A percentile compares a stretch with the other conserved stretches of the same genome.
These are phyloP conservation scores for Capitella teleta DNA, from an alignment of 1,140 invertebrate genomes.

Conservation along the genomic window DNA sequence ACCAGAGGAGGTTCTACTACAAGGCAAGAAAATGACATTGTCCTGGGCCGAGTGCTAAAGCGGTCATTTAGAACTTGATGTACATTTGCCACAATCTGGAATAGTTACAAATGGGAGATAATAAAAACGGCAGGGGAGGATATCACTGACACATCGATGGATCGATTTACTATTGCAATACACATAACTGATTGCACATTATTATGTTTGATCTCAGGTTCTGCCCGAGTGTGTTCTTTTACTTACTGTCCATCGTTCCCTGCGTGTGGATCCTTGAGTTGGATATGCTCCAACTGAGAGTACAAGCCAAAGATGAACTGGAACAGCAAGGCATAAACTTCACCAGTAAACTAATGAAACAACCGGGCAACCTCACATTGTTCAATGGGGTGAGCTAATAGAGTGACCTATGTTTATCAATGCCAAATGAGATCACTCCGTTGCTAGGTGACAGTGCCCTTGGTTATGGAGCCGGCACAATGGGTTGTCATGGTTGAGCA, in stretches of 20 bases:
- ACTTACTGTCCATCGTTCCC: slow-evolving; percentile 11
- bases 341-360: neutral
- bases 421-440: neutral
- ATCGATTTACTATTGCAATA: too few species aligned
- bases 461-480: slow-evolving; percentile 22
- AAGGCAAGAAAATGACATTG: too few species aligned
- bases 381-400: neutral
- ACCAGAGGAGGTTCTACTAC: too few species aligned
- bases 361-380: neutral
- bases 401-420: neutral
- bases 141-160: too few species aligned
- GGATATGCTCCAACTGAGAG: slow-evolving; percentile 3
- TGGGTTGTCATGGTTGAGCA: slow-evolving; percentile 78
- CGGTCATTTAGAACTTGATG: too few species aligned
- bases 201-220: too few species aligned
- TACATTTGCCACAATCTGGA: too few species aligned
- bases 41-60: too few species aligned
- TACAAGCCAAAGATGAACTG: neutral
- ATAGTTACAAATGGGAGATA: too few species aligned
- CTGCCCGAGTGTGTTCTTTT: slow-evolving; percentile 14
- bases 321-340: neutral
- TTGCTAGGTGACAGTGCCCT: neutral
- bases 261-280: slow-evolving; percentile 14
- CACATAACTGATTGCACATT: too few species aligned
- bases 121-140: too few species aligned